Evolutionary conservation across 2,113 vertebrate species (phyloP), one percentile per base, ranked within the genome.

Genomic region (Aphelocoma coerulescens): DNA sequence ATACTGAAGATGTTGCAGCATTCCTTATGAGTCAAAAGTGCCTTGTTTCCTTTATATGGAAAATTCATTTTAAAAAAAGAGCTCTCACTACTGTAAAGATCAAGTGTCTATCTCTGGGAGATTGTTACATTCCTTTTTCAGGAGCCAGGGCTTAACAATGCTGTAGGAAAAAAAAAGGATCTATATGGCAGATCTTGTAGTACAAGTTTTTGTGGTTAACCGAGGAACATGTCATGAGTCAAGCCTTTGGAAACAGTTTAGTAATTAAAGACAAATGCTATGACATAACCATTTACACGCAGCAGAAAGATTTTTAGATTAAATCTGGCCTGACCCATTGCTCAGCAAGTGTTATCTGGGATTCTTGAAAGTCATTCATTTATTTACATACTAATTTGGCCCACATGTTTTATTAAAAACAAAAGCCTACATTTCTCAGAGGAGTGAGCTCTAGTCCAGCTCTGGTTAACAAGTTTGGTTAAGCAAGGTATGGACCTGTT

Each of bases 241-340:
- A 98, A 97, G 90, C 86, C 97, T 98, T 98, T 97, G 97, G 98
- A 98, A 98, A 98, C 97, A 97, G 95, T 96, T 97, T 96, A 96
- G 94, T 98, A 98, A 98, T 98, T 98, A 98, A 98, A 98, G 98
- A 98, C 98, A 98, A 98, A 98, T 98, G 98, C 97, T 97, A 98
- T 98, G 98, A 98, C 98, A 98, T 98, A 98, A 98, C 97, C 98
- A 98, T 98, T 98, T 98, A 98, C 97, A 98, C 6, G 24, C 95
- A 97, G 97, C 95, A 96, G 97, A 98, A 96, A 97, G 97, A 97
- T 95, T 98, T 98, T 97, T 96, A 98, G 98, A 98, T 98, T 98
- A 98, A 97, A 98, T 98, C 96, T 98, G 97, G 96, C 96, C 93
- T 97, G 98, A 98, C 97, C 97, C 89, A 95, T 97, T 96, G 98